These are phyloP conservation scores for Sorex maritimensis DNA, from an alignment of 2,797 vertebrate genomes.

Conservation along the genomic window DNA sequence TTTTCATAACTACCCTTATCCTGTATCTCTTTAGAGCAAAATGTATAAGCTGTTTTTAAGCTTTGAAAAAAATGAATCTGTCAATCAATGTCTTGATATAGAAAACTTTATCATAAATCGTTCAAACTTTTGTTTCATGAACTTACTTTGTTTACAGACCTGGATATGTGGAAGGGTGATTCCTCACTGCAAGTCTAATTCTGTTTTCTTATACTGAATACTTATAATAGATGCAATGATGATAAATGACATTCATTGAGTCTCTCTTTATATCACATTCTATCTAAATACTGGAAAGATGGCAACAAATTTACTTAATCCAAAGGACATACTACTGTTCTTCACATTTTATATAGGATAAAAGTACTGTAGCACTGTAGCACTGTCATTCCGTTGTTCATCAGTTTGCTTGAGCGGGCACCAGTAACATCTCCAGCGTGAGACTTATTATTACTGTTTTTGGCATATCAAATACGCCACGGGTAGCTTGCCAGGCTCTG, in stretches of 20 bases:
- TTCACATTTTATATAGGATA: background rate
- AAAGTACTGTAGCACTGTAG: background rate
- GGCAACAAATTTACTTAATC: constrained; percentile 31
- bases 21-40: constrained; percentile 30
- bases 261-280: background rate
- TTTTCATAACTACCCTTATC: constrained; percentile 59
- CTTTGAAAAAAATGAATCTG: constrained; percentile 38
- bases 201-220: background rate
- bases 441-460: no score
- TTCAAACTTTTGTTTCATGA: constrained; percentile 13
- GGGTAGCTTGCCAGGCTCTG: no score
- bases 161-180: background rate
- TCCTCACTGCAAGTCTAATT: constrained; percentile 28
- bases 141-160: constrained; percentile 3
- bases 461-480: no score
- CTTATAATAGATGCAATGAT: constrained; percentile 25
- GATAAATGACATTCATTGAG: background rate
- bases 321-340: background rate
- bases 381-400: no score
- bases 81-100: background rate
- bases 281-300: background rate
- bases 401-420: no score
- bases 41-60: constrained; percentile 10
- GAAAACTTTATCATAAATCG: background rate
- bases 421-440: no score